phyloP scores from a whole-genome alignment of 2,113 vertebrate genomes.

The Piprites chloris region DNA sequence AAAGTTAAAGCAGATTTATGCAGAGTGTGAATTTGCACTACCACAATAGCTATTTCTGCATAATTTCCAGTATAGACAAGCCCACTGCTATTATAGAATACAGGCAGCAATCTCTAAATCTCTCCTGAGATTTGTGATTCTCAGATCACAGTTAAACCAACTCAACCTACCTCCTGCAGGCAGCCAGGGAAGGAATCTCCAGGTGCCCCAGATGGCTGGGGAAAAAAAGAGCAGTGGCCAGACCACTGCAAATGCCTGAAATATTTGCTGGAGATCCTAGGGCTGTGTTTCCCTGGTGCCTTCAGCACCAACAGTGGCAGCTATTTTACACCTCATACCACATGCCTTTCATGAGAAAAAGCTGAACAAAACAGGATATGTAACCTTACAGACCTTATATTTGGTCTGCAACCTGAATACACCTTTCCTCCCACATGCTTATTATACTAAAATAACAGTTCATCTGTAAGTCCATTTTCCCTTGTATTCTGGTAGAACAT shows the following conservation, averaged over 20 bases:
- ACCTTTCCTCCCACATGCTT: background rate
- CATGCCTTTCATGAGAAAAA: background rate
- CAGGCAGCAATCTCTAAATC: background rate
- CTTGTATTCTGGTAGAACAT: background rate
- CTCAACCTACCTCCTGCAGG: background rate
- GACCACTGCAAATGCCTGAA: background rate
- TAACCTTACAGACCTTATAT: background rate
- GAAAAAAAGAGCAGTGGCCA: background rate
- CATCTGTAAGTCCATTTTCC: background rate
- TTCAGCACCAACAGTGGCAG: background rate
- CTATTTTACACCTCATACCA: background rate
- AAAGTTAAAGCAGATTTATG: background rate
- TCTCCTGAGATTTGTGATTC: background rate
- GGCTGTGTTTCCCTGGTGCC: fast-evolving
- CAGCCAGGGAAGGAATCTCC: background rate
- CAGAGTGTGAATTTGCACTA: background rate
- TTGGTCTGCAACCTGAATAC: background rate
- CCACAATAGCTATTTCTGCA: background rate
- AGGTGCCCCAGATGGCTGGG: background rate
- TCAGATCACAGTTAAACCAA: background rate
- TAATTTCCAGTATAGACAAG: background rate
- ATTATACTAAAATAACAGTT: background rate
- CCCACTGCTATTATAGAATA: background rate
- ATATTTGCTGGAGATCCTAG: background rate
- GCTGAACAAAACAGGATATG: background rate